Evolutionary conservation across 2,888 invertebrate species (phyloP).

Genomic region (Deroplatys truncata): DNA sequence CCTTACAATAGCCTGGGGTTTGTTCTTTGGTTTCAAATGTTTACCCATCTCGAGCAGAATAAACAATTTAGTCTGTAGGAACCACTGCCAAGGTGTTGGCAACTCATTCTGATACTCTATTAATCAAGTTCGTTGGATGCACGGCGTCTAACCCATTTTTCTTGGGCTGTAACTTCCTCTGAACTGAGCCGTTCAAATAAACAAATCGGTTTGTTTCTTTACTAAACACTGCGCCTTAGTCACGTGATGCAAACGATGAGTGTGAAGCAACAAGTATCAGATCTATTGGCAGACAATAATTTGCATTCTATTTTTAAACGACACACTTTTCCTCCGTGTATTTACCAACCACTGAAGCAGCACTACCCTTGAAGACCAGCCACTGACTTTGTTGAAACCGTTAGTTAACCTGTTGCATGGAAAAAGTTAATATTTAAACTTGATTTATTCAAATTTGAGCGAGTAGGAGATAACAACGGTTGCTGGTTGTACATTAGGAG

Average conservation of each 20-base stretch:
- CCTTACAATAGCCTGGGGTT: background rate
- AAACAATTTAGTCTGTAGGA: background rate
- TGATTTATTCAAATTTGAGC: too few relatives aligned
- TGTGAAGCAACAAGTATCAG: background rate
- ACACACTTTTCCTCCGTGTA: background rate
- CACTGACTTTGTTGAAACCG: too few relatives aligned
- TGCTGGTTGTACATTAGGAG: too few relatives aligned
- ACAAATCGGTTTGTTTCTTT: background rate
- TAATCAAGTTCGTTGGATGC: background rate
- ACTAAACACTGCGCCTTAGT: background rate
- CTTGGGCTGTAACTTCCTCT: background rate
- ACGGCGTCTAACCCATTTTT: background rate
- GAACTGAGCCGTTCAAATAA: background rate
- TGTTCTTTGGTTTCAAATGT: background rate
- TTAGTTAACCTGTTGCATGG: too few relatives aligned
- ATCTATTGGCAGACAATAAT: background rate
- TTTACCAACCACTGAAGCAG: too few relatives aligned
- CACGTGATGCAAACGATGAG: background rate
- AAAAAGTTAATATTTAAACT: too few relatives aligned
- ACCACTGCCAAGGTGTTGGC: background rate
- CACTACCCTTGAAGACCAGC: too few relatives aligned
- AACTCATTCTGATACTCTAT: background rate
- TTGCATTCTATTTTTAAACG: background rate
- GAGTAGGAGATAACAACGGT: too few relatives aligned
- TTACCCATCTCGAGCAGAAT: background rate